Base-by-base conservation (phyloP, 1,140 invertebrate genomes). In the Ceratina japonica region DNA sequence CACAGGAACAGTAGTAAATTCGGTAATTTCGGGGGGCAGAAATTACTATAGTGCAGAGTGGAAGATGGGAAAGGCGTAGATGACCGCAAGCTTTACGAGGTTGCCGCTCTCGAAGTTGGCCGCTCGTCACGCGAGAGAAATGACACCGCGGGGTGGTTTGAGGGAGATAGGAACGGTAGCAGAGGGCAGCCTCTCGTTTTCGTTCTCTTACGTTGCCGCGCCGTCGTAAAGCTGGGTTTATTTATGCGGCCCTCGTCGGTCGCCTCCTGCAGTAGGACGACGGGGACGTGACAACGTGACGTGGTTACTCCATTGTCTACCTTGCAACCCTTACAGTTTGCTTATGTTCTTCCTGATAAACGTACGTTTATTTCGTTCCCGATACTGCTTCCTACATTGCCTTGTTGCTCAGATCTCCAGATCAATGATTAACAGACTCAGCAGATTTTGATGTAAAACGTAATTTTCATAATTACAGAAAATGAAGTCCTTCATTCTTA, bases 221-320 rank as follows among this genome's bases (percentile, higher is more conserved):
- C 54, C 68, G 81, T 91, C 90, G 91, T 91, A 91, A 91, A 91
- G 88, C 84, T 86, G 82, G 81, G 88, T 86, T 91, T 92, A 91
- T 92, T 92, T 92, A 92, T 92, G 91, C 91, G 83, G 82, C 85
- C 86, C 91, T 91, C 91, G 91, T 92, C 85, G 85, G 85, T 80
- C 68, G 83, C 86, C 86, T 90, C 85, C 86, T 91, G 86, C 85
- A 89, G 86, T 89, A 91, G 87, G 83, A 90, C 88, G 85, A 86
- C 84, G 83, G 79, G 82, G 87, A 91, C 89, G 90, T 89, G 91
- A 91, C 90, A 91, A 91, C 89, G 87, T 90, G 87, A 90, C 86
- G 83, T 84, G 88, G 87, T 88, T 90, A 86, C 90, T 88, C 80
- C 87, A 87, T 81, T 84, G 86, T 87, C 84, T 77, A 72, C 70